Percentiles rank a stretch among this genome's conserved stretches.
Evolutionary conservation across 2,888 invertebrate species (phyloP).

Genomic region (Ypsolopha sequella): DNA sequence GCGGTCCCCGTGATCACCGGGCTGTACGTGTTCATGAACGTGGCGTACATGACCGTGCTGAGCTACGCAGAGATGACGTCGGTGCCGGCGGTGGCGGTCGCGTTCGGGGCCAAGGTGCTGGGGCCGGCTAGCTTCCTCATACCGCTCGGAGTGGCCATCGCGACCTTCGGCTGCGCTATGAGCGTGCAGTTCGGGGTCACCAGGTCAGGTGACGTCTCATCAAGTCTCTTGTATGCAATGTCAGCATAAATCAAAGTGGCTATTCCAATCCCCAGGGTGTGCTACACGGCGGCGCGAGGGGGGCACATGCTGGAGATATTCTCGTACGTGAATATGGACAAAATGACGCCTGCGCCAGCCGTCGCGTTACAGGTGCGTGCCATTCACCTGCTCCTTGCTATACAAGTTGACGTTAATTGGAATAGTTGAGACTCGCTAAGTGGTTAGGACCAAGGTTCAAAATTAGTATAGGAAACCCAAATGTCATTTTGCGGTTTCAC

Average conservation of each 20-base stretch:
- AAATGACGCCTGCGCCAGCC: slow-evolving; percentile 84
- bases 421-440: too few relatives aligned
- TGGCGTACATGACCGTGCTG: slow-evolving; percentile 88
- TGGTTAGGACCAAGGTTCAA: too few relatives aligned
- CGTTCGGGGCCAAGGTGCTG: slow-evolving; percentile 75
- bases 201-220: too few relatives aligned
- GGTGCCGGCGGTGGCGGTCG: slow-evolving; percentile 85
- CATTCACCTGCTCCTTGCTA: too few relatives aligned
- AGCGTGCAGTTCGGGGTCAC: slow-evolving; percentile 83
- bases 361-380: slow-evolving; percentile 79
- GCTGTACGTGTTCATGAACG: slow-evolving; percentile 86
- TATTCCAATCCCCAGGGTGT: too few relatives aligned
- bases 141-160: slow-evolving; percentile 81
- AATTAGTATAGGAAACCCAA: too few relatives aligned
- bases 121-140: slow-evolving; percentile 77
- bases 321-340: slow-evolving; percentile 81
- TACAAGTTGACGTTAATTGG: too few relatives aligned
- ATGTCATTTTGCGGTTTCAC: too few relatives aligned
- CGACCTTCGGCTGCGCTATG: slow-evolving; percentile 84
- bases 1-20: slow-evolving; percentile 85
- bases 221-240: too few relatives aligned
- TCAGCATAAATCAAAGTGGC: too few relatives aligned
- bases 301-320: slow-evolving; percentile 85
- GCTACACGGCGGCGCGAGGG: slow-evolving; percentile 84
- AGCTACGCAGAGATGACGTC: slow-evolving; percentile 78